Conservation (phyloP, 2,888 invertebrate genomes). For the Drosophila eohydei region DNA sequence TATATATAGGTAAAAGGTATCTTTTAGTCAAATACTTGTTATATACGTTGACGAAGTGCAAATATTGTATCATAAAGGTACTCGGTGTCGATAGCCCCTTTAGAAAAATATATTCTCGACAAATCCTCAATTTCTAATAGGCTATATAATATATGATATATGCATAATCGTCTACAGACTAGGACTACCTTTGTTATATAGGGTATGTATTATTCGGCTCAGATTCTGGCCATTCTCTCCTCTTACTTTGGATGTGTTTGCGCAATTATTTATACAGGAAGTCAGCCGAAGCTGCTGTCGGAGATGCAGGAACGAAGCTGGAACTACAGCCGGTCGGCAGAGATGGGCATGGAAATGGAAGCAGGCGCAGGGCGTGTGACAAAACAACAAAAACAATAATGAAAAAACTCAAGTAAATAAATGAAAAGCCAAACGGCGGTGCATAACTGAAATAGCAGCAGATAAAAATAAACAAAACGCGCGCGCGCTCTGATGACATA, state of each 20-base stretch:
- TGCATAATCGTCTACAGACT: background rate
- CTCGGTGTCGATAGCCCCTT: no score
- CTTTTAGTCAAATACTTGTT: no score
- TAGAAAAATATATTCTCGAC: no score
- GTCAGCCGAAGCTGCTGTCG: conserved; percentile 53
- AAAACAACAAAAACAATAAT: conserved; percentile 47
- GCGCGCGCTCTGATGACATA: conserved; percentile 56
- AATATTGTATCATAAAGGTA: no score
- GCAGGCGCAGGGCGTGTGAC: conserved; percentile 48
- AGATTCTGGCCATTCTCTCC: background rate
- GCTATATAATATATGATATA: no score
- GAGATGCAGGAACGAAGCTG: conserved; percentile 29
- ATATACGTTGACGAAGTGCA: no score
- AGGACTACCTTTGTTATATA: background rate
- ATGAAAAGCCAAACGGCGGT: conserved; percentile 48
- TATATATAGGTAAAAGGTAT: no score
- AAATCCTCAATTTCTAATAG: no score
- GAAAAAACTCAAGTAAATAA: conserved; percentile 26
- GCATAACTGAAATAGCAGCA: conserved; percentile 64
- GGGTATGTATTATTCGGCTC: conserved; percentile 15
- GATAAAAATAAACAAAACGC: conserved; percentile 66
- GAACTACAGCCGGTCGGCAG: conserved; percentile 18
- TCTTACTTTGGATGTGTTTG: conserved; percentile 56
- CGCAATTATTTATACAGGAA: conserved; percentile 74
- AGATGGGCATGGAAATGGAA: conserved; percentile 51